Evolutionary conservation across 2,113 vertebrate species (phyloP).

Genomic region (Sebastes schlegelii): DNA sequence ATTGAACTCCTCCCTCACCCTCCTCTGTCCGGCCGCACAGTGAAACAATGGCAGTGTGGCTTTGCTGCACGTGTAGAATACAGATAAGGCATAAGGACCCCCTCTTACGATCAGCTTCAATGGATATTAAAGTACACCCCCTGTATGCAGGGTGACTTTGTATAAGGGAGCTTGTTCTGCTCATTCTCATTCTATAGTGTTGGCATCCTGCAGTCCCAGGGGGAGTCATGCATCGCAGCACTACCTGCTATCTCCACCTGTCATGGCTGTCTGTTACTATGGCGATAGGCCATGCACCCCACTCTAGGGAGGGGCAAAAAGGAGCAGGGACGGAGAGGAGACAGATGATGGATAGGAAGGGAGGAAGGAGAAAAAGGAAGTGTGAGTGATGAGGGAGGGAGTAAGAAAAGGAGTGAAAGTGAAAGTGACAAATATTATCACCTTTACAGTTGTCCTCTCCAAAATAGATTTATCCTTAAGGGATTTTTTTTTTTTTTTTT

Average conservation of each 20-base stretch:
- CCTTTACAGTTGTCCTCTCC: neutral
- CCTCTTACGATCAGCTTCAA: neutral
- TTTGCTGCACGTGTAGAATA: constrained; percentile 46
- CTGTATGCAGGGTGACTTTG: constrained; percentile 12
- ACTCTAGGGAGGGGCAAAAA: constrained; percentile 39
- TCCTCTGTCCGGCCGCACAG: constrained; percentile 27
- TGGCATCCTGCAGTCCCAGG: constrained; percentile 70
- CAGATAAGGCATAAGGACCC: constrained; percentile 22
- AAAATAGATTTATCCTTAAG: neutral
- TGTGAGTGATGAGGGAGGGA: constrained; percentile 41
- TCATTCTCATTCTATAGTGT: constrained; percentile 69
- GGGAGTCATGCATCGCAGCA: constrained; percentile 75
- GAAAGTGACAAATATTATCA: constrained; percentile 18
- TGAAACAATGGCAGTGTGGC: constrained; percentile 51
- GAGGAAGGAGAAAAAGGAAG: constrained; percentile 33
- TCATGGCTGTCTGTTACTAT: constrained; percentile 86
- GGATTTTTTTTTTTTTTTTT: neutral
- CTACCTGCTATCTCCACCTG: constrained; percentile 84
- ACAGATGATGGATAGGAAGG: constrained; percentile 45
- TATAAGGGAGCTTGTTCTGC: constrained; percentile 44
- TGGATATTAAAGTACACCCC: constrained; percentile 5
- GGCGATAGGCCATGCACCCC: constrained; percentile 79
- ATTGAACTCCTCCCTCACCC: constrained; percentile 11
- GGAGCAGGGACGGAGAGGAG: constrained; percentile 20
- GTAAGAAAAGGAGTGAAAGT: neutral